Evolutionary conservation across 2,797 vertebrate species (phyloP).

Genomic region (Liasis olivaceus): DNA sequence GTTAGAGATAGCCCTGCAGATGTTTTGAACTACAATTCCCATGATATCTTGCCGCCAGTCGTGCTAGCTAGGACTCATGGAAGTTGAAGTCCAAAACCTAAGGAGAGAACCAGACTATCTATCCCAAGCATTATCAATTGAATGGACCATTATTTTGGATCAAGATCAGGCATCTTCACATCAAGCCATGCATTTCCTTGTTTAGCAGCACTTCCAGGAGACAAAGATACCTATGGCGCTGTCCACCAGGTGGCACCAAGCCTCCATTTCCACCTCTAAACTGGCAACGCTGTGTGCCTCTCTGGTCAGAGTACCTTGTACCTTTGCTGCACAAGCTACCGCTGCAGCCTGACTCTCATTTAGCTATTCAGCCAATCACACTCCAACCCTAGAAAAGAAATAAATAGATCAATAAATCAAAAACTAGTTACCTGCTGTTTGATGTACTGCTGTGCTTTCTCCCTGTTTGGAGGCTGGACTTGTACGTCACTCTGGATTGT

Average conservation of each 20-base stretch:
- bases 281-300: not conserved
- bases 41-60: not conserved
- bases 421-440: slow-evolving; percentile 87
- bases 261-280: not conserved
- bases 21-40: not conserved
- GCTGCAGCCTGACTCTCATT: slow-evolving; percentile 71
- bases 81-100: not conserved
- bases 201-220: not conserved
- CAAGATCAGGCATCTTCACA: not conserved
- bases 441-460: slow-evolving; percentile 92
- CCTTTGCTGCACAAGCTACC: not conserved
- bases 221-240: not conserved
- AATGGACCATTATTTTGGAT: not conserved
- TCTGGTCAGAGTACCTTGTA: not conserved
- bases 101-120: not conserved
- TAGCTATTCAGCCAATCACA: slow-evolving; percentile 72
- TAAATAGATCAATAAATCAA: not conserved
- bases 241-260: slow-evolving; percentile 4
- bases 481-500: slow-evolving; percentile 90
- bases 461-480: slow-evolving; percentile 85
- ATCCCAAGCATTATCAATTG: not conserved
- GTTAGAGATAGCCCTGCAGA: not conserved
- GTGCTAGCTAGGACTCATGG: not conserved
- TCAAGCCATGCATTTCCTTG: too few species aligned
- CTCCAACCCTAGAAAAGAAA: not conserved